Conservation (phyloP, 1,140 invertebrate species). For the Heliconius eleuchia region DNA sequence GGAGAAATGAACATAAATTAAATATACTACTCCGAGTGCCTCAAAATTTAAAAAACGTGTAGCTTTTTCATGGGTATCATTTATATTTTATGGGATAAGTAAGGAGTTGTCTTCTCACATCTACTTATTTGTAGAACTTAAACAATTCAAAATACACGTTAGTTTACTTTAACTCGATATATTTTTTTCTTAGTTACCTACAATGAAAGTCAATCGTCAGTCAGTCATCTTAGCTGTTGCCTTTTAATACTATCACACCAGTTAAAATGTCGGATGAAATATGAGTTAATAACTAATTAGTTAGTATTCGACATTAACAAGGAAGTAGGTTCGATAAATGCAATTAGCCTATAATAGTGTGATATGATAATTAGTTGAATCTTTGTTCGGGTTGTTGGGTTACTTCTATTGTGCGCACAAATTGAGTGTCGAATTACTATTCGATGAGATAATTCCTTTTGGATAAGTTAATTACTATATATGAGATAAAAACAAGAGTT, state of each 20-base stretch:
- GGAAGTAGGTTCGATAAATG: slow-evolving; percentile 34
- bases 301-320: slow-evolving; percentile 15
- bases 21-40: too few species aligned
- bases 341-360: slow-evolving; percentile 34
- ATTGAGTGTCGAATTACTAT: slow-evolving; percentile 35
- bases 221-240: background rate
- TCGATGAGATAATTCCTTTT: slow-evolving; percentile 8
- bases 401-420: slow-evolving; percentile 29
- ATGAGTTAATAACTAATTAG: slow-evolving; percentile 28
- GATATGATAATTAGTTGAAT: slow-evolving; percentile 7
- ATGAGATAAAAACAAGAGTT: background rate
- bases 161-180: too few species aligned
- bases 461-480: slow-evolving; percentile 27
- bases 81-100: background rate
- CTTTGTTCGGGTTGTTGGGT: background rate
- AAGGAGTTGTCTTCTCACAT: background rate
- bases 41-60: too few species aligned
- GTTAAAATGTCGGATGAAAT: slow-evolving; percentile 1
- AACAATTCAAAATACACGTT: too few species aligned
- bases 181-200: too few species aligned
- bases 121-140: too few species aligned
- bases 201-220: background rate
- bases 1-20: too few species aligned
- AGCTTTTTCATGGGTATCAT: background rate
- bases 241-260: background rate